A percentile compares a stretch with the other conserved stretches of the same genome.
Conservation (phyloP, 2,113 vertebrate species). For the Phoenicopterus ruber region DNA sequence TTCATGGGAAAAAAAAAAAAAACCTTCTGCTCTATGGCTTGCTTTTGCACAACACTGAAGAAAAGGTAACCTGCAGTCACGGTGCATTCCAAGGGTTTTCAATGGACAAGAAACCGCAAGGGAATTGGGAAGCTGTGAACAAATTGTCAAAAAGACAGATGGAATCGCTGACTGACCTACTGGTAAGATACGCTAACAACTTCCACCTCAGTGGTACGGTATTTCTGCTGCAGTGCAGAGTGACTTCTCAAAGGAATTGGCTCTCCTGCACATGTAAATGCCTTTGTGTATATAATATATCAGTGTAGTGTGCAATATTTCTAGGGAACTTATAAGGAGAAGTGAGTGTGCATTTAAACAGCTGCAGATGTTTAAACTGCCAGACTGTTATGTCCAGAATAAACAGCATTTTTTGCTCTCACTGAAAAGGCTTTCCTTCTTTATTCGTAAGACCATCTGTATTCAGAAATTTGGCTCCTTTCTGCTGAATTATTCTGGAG, state of each 20-base stretch:
- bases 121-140: conserved; percentile 29
- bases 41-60: neutral
- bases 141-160: conserved; percentile 55
- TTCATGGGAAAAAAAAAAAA: neutral
- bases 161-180: conserved; percentile 21
- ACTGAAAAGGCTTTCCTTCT: neutral
- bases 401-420: neutral
- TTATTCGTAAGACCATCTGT: neutral
- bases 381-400: neutral
- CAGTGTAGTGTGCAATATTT: neutral
- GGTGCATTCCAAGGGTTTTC: neutral
- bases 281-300: neutral
- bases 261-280: conserved; percentile 13
- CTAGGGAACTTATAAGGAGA: neutral
- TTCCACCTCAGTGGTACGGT: neutral
- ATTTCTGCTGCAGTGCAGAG: conserved; percentile 6
- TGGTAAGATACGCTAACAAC: conserved; percentile 19
- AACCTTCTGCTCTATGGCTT: neutral
- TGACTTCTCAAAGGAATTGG: conserved; percentile 13
- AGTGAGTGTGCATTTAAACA: conserved; percentile 16
- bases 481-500: neutral
- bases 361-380: neutral
- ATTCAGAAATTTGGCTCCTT: neutral
- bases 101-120: neutral
- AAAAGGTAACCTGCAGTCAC: neutral